phyloP scores from a whole-genome alignment of 2,113 vertebrate species.

The Diadophis punctatus region DNA sequence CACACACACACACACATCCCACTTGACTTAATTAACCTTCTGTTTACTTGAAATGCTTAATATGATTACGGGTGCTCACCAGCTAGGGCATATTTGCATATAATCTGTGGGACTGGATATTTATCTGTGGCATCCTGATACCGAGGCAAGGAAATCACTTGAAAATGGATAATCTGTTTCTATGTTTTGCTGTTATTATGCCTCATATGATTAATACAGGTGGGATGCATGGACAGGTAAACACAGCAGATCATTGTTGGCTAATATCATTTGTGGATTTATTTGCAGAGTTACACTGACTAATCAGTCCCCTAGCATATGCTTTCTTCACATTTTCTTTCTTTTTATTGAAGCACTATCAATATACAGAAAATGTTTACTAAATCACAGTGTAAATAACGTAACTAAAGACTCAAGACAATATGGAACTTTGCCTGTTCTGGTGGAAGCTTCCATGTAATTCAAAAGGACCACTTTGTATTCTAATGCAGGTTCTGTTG shows the following conservation, averaged over 20 bases:
- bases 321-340: constrained; percentile 8
- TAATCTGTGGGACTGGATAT: not conserved
- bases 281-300: not conserved
- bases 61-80: not conserved
- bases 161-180: not conserved
- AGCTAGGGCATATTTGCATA: not conserved
- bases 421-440: not conserved
- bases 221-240: not conserved
- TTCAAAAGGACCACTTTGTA: not conserved
- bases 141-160: not conserved
- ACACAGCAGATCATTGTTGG: not conserved
- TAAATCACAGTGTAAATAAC: not conserved
- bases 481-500: not conserved
- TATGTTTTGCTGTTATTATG: not conserved
- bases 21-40: not conserved
- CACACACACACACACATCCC: not conserved
- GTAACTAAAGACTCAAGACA: not conserved
- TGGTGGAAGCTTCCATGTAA: not conserved
- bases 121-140: not conserved
- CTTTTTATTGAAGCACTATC: not conserved
- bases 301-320: not conserved
- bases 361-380: not conserved
- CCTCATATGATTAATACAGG: not conserved
- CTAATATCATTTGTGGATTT: not conserved
- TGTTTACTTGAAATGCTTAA: not conserved